These are phyloP conservation scores for Netelia fuscicornis DNA, from an alignment of 2,888 invertebrate genomes.

Conservation along the genomic window DNA sequence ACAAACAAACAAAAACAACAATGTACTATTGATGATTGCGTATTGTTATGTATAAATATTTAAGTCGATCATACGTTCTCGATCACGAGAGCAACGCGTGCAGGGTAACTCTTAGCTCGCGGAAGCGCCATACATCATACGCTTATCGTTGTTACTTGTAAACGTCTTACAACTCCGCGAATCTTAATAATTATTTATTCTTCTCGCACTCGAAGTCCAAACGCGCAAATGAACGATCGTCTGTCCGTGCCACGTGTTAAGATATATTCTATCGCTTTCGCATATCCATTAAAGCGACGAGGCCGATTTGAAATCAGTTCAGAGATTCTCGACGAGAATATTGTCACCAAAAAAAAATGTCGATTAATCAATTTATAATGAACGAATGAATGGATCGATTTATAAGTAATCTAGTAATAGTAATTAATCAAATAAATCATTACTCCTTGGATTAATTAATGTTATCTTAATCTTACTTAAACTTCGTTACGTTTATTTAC, in stretches of 20 bases:
- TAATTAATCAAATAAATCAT: too few relatives aligned
- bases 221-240: slow-evolving; percentile 11
- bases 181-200: slow-evolving; percentile 19
- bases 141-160: slow-evolving; percentile 17
- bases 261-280: neutral
- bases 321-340: neutral
- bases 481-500: too few relatives aligned
- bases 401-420: too few relatives aligned
- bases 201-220: slow-evolving; percentile 1
- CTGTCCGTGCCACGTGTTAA: slow-evolving; percentile 14
- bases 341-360: too few relatives aligned
- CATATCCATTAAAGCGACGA: neutral
- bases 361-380: too few relatives aligned
- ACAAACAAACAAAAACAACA: slow-evolving; percentile 7
- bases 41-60: neutral
- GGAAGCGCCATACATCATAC: slow-evolving; percentile 1
- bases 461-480: too few relatives aligned
- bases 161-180: slow-evolving; percentile 7
- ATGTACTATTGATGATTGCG: neutral
- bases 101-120: neutral
- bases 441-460: too few relatives aligned
- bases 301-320: neutral
- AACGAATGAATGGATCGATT: too few relatives aligned
- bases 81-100: neutral
- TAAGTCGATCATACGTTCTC: neutral